Percentiles rank a stretch among this genome's conserved stretches.
These are phyloP conservation scores for Aurelia coerulea DNA, from an alignment of 30 jellyfish, hydroid and myxozoan genomes.

Conservation along the genomic window DNA sequence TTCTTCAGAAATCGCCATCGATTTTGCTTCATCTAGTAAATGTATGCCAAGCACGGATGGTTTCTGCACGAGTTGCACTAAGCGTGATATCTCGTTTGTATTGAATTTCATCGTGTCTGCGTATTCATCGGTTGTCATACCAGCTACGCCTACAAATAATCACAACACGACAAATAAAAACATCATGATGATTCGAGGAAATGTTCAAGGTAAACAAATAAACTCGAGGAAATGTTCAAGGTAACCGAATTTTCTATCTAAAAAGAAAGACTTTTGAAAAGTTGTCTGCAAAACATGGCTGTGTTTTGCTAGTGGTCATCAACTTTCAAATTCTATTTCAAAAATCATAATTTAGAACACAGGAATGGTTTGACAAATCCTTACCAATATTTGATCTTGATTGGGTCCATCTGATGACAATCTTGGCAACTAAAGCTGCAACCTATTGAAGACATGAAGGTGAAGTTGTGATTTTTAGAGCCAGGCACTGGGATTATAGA, in stretches of 20 bases:
- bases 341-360: too few species aligned
- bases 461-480: too few species aligned
- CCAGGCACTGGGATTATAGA: too few species aligned
- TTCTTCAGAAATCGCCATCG: conserved; percentile 9
- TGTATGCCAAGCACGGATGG: conserved; percentile 72
- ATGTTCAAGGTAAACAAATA: too few species aligned
- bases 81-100: conserved; percentile 66
- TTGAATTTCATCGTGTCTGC: conserved; percentile 62
- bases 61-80: conserved; percentile 84
- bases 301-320: too few species aligned
- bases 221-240: too few species aligned
- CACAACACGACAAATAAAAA: too few species aligned
- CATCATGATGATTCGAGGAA: too few species aligned
- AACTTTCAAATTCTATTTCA: too few species aligned
- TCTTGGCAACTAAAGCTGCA: conserved; percentile 68
- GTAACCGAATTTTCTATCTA: too few species aligned
- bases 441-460: conserved; percentile 34
- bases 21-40: conserved; percentile 78
- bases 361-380: not conserved
- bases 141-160: not conserved
- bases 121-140: conserved; percentile 26
- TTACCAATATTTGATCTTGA: conserved; percentile 50
- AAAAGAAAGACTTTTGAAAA: too few species aligned
- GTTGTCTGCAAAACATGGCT: too few species aligned
- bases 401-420: conserved; percentile 39